Evolutionary conservation across 2,113 vertebrate species (phyloP).

Genomic region (Desmodus rotundus): DNA sequence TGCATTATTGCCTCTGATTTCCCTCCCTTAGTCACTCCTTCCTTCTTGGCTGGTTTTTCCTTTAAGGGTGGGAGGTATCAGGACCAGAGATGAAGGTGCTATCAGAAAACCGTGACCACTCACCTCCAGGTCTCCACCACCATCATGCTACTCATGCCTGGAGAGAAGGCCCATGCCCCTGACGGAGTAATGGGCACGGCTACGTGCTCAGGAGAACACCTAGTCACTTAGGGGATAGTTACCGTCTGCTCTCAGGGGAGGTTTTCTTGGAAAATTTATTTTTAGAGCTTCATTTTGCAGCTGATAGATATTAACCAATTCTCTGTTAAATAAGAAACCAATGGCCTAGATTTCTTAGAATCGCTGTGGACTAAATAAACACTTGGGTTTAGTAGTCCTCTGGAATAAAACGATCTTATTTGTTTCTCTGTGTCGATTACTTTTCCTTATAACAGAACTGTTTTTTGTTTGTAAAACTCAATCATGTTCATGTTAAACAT

Average conservation of each 20-base stretch:
- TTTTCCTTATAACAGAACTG: slow-evolving; percentile 12
- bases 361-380: background rate
- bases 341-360: background rate
- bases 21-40: background rate
- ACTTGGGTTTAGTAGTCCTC: background rate
- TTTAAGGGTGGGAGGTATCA: background rate
- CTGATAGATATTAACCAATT: background rate
- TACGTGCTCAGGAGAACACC: background rate
- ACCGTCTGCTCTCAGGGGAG: background rate
- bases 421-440: background rate
- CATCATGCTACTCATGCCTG: accelerated
- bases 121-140: accelerated
- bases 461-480: background rate
- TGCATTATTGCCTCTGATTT: background rate
- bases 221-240: background rate
- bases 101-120: background rate
- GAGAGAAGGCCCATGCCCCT: accelerated
- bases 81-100: background rate
- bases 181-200: accelerated
- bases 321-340: slow-evolving; percentile 17
- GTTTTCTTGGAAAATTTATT: background rate
- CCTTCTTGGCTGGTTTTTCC: background rate
- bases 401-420: background rate
- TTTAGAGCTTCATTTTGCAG: slow-evolving; percentile 8
- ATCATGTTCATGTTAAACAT: background rate